These are phyloP conservation scores for Nothobranchius kuhntae DNA, from an alignment of 2,113 vertebrate species.

Conservation along the genomic window DNA sequence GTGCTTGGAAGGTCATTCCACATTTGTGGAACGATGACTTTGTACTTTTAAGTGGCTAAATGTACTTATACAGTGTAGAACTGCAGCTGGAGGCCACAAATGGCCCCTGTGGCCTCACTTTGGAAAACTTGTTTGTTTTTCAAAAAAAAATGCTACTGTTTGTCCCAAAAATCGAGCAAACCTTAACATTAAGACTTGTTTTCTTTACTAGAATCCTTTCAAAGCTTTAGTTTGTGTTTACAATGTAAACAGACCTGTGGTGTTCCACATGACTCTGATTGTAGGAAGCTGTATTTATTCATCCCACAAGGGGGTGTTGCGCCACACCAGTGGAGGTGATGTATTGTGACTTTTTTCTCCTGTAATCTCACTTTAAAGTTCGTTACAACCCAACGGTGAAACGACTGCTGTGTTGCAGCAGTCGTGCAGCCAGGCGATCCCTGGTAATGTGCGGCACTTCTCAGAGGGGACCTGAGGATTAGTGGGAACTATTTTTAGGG, in stretches of 20 bases:
- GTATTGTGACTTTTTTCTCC: constrained; percentile 10
- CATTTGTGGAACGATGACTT: no score
- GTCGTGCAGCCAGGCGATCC: constrained; percentile 4
- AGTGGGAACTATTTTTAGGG: constrained; percentile 76
- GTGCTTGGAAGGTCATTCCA: no score
- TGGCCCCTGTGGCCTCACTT: no score
- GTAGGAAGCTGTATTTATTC: constrained; percentile 39
- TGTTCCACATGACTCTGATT: constrained; percentile 16
- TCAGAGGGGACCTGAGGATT: constrained; percentile 54
- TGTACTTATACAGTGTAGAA: no score
- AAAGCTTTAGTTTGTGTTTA: no score
- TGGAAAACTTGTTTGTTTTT: no score
- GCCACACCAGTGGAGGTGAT: constrained; percentile 21
- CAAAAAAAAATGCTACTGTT: no score
- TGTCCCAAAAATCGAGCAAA: no score
- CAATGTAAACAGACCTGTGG: neutral
- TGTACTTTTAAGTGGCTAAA: no score
- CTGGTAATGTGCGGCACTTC: constrained; percentile 40
- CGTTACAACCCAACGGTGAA: neutral
- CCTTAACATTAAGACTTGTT: no score
- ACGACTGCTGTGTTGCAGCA: neutral
- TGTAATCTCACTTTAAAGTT: constrained; percentile 11
- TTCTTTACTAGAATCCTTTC: no score
- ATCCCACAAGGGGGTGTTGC: constrained; percentile 74
- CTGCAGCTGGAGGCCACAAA: no score